Evolutionary conservation across 2,113 vertebrate genomes (phyloP).

Genomic region (Noturus placidus): DNA sequence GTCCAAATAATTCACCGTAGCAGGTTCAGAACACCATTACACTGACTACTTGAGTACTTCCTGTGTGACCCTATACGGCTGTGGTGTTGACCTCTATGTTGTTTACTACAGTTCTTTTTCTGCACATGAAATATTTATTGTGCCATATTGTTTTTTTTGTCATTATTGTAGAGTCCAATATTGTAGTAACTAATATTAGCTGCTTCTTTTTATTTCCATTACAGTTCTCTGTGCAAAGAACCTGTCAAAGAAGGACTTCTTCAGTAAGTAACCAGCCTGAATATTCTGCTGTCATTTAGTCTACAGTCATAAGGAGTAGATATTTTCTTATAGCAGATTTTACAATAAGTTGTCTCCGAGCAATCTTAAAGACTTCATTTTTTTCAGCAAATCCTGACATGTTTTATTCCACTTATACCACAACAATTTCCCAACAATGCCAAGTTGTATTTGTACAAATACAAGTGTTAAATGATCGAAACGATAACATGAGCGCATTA

Average conservation of each 20-base stretch:
- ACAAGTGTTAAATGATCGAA: neutral
- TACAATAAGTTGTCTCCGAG: neutral
- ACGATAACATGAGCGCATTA: neutral
- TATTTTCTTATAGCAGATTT: neutral
- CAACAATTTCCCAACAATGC: neutral
- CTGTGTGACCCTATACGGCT: neutral
- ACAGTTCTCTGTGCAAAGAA: conserved; percentile 98
- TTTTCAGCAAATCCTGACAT: neutral
- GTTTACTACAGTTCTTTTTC: neutral
- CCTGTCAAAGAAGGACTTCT: conserved; percentile 99
- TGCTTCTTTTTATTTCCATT: conserved; percentile 53
- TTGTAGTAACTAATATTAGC: neutral
- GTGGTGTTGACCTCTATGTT: neutral
- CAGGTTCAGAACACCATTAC: neutral
- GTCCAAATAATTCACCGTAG: neutral
- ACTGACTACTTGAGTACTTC: neutral
- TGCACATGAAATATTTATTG: neutral
- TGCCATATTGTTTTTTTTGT: neutral
- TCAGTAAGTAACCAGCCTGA: conserved; percentile 86
- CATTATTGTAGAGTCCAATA: neutral
- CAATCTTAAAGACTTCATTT: neutral
- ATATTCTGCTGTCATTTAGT: neutral
- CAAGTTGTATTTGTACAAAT: neutral
- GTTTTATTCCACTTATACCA: neutral
- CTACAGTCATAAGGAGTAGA: neutral